These are phyloP conservation scores for Dryococelus australis DNA, from an alignment of 2,888 invertebrate species.

Conservation along the genomic window DNA sequence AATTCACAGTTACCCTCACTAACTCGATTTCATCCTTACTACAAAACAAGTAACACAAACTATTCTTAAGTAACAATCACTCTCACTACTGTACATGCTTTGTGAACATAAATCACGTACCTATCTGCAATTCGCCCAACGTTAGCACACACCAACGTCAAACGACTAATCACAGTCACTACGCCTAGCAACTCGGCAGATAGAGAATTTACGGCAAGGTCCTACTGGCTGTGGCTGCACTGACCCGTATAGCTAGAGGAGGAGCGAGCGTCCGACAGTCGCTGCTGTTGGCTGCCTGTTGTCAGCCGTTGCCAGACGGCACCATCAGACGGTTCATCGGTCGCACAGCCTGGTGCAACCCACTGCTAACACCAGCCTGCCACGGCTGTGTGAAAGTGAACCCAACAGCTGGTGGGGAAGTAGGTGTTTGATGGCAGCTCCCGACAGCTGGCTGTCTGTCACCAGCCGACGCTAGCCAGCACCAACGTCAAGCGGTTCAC, in stretches of 20 bases:
- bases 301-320: neutral
- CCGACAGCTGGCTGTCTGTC: slow-evolving; percentile 36
- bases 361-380: neutral
- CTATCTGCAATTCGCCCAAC: slow-evolving; percentile 41
- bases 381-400: neutral
- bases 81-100: neutral
- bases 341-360: neutral
- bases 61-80: neutral
- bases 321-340: neutral
- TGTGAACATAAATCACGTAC: slow-evolving; percentile 8
- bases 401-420: no score
- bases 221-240: neutral
- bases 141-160: neutral
- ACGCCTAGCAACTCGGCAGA: neutral
- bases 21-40: neutral
- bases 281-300: slow-evolving; percentile 33
- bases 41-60: neutral
- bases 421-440: no score
- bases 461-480: slow-evolving; percentile 41
- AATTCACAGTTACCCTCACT: neutral
- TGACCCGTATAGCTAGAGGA: slow-evolving; percentile 5
- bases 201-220: neutral
- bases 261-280: slow-evolving; percentile 32
- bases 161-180: neutral
- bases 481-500: neutral